A percentile compares a stretch with the other conserved stretches of the same genome.
Conservation (phyloP, 1,140 invertebrate genomes). For the Drosophila mauritiana region DNA sequence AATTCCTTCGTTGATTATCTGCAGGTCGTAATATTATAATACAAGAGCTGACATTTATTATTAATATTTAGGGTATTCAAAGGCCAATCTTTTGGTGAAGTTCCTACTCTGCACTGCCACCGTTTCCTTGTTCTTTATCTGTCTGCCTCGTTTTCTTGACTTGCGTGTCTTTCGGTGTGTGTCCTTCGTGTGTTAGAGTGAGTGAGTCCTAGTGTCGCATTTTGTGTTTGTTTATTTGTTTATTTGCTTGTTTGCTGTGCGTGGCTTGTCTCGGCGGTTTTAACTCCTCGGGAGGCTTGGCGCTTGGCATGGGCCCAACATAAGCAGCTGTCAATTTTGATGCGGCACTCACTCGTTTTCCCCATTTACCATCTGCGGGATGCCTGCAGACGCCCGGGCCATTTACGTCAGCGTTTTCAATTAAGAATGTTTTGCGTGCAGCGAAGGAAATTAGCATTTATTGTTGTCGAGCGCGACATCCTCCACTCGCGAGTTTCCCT, state of each 20-base stretch:
- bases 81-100: background rate
- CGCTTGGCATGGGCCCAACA: constrained; percentile 4
- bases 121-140: constrained; percentile 32
- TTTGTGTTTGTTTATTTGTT: constrained; percentile 17
- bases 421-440: constrained; percentile 71
- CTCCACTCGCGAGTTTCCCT: constrained; percentile 7
- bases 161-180: background rate
- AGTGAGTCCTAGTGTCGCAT: constrained; percentile 35
- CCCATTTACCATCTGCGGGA: background rate
- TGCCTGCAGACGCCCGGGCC: constrained; percentile 11
- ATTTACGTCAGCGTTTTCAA: constrained; percentile 76
- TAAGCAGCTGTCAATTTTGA: constrained; percentile 79
- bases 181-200: constrained; percentile 8
- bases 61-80: constrained; percentile 6
- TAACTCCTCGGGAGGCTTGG: background rate
- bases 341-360: constrained; percentile 15
- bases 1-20: no score
- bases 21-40: no score
- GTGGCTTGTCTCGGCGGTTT: constrained; percentile 25
- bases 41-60: background rate
- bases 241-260: constrained; percentile 63
- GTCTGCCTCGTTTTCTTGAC: constrained; percentile 27
- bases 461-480: constrained; percentile 56
- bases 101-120: constrained; percentile 7
- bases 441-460: constrained; percentile 78